Base-by-base conservation (phyloP, 2,888 invertebrate genomes). In the Gonocerus acuteangulatus region DNA sequence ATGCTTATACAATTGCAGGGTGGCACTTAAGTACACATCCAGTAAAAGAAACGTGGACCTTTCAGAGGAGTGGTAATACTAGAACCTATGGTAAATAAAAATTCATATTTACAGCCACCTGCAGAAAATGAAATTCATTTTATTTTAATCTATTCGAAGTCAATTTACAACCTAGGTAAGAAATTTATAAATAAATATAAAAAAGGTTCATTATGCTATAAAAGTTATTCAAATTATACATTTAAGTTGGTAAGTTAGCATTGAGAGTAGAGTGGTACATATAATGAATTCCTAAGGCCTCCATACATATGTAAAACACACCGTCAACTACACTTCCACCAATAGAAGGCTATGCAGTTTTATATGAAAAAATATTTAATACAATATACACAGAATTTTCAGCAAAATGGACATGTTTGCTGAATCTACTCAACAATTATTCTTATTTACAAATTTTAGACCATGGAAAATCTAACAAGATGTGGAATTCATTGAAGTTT, bases 331-430 rank as follows among this genome's bases (percentile, higher is more conserved):
- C 56, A 32, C 56, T 56, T 56, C 56, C 56, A 56, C 56, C 56
- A 56, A 18, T 36, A 51, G 19, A 42, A 45, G 56, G 56, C 56
- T 56, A 56, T 39, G 56, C 56, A 45, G 44, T 56, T 56, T 56
- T 49, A 59, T 64, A 64, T 61, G 64, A 64, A 64, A 64, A 64
- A 64, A 64, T 64, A 64, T 64, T 64, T 64, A 62, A 57, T 62
- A 64, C 54, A 64, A 64, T 64, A 59, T 64, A 64, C 64, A 64
- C 62, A 62, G 61, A 60, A 64, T 56, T 42, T 61, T 54, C 64
- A 64, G 64, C 64, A 64, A 48, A 49, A 39, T 60, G 59, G 59
- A 60, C 59, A 60, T 49, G 48, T 60, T 49, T 60, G 59, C 59
- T 60, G 59, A 49, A 34, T 27, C 36, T 49, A 60, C 27, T 49